Evolutionary conservation across 1,140 invertebrate genomes (phyloP).

Genomic region (Calephelis nemesis): DNA sequence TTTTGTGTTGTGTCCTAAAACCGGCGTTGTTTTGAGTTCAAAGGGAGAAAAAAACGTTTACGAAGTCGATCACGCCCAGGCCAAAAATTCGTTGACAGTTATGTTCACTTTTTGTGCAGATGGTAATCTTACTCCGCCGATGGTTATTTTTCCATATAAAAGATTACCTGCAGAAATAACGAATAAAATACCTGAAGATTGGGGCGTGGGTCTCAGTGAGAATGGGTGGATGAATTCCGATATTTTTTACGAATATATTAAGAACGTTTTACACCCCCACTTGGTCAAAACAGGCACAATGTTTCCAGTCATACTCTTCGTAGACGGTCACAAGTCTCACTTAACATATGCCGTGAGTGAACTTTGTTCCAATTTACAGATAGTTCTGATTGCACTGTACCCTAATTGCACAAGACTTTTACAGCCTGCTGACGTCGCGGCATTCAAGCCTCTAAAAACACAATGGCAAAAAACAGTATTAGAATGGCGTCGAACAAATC

Average conservation of each 20-base stretch:
- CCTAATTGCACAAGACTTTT: conserved; percentile 30
- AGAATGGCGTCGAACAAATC: conserved; percentile 23
- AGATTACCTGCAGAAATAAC: conserved; percentile 35
- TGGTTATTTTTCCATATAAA: conserved; percentile 48
- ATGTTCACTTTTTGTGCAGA: conserved; percentile 46
- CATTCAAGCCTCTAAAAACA: conserved; percentile 28
- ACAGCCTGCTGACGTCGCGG: conserved; percentile 30
- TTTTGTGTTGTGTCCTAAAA: conserved; percentile 51
- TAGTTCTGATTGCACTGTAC: conserved; percentile 40
- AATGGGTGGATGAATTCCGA: conserved; percentile 33
- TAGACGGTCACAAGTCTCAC: conserved; percentile 62
- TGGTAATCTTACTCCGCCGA: conserved; percentile 37
- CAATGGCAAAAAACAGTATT: conserved; percentile 43
- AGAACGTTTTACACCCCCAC: conserved; percentile 25
- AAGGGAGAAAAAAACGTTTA: conserved; percentile 55
- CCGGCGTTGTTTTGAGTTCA: conserved; percentile 39
- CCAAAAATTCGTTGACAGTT: conserved; percentile 50
- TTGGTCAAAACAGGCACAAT: conserved; percentile 25
- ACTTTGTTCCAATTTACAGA: conserved; percentile 45
- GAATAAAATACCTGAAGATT: conserved; percentile 39
- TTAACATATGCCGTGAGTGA: conserved; percentile 37
- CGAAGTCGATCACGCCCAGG: conserved; percentile 38
- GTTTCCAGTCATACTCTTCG: conserved; percentile 55
- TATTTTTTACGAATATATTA: conserved; percentile 27
- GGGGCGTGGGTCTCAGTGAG: conserved; percentile 36